phyloP scores from a whole-genome alignment of 2,888 invertebrate species.

The Aphidoletes aphidimyza region DNA sequence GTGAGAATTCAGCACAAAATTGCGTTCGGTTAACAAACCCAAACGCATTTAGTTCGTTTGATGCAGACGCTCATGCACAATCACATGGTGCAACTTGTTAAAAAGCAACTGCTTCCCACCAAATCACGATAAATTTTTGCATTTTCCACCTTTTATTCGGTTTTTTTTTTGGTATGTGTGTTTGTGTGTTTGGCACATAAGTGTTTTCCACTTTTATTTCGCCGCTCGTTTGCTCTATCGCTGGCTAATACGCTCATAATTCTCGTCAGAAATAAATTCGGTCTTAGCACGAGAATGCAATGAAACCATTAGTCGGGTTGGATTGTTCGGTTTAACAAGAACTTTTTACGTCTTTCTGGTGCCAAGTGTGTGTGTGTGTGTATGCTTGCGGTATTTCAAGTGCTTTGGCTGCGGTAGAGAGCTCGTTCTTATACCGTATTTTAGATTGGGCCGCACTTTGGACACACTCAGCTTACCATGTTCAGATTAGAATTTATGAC shows the following conservation, averaged over 20 bases:
- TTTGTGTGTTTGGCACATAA: neutral
- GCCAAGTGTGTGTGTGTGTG: neutral
- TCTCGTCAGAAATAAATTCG: slow-evolving; percentile 31
- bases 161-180: neutral
- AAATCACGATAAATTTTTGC: neutral
- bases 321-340: neutral
- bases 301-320: neutral
- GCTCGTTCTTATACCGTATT: too few relatives aligned
- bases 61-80: neutral
- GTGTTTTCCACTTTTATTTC: too few relatives aligned
- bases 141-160: neutral
- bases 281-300: neutral
- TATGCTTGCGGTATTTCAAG: too few relatives aligned
- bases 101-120: slow-evolving; percentile 15
- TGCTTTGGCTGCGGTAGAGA: too few relatives aligned
- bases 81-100: too few relatives aligned
- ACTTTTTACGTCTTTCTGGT: neutral
- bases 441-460: neutral
- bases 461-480: neutral
- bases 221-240: neutral
- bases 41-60: neutral
- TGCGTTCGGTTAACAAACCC: neutral
- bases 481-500: neutral
- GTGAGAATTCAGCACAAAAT: neutral
- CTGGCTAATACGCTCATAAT: slow-evolving; percentile 8